phyloP scores from a whole-genome alignment of 2,113 vertebrate genomes.

The Zosterops lateralis region DNA sequence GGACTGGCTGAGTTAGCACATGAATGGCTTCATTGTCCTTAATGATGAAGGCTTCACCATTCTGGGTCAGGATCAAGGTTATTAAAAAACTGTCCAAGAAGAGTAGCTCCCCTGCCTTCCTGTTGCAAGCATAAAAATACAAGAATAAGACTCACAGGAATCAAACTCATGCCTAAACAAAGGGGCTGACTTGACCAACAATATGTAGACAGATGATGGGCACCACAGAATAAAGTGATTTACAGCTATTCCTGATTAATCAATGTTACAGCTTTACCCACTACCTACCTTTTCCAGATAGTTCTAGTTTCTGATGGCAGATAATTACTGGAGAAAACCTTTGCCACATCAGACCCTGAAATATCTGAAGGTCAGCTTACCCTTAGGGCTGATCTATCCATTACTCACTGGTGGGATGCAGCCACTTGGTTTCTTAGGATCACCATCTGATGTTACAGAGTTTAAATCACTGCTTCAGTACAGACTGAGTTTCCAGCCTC shows the following conservation, averaged over 20 bases:
- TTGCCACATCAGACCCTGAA: not conserved
- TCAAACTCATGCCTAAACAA: not conserved
- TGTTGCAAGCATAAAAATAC: not conserved
- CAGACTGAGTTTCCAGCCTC: not conserved
- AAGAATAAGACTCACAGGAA: not conserved
- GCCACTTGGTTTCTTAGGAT: not conserved
- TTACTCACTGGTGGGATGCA: not conserved
- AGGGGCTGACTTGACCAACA: not conserved
- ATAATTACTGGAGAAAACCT: not conserved
- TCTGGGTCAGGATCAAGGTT: not conserved
- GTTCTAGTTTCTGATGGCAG: not conserved
- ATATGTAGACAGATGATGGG: not conserved
- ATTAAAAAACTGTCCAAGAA: not conserved
- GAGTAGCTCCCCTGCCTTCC: not conserved
- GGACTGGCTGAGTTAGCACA: not conserved
- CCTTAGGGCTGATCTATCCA: not conserved
- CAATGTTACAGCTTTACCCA: not conserved
- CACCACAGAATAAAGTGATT: not conserved
- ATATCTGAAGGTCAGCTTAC: not conserved
- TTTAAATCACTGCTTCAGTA: not conserved
- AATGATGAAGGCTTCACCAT: not conserved
- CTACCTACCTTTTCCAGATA: not conserved
- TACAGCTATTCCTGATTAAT: not conserved
- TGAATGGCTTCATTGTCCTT: not conserved
- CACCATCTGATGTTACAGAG: not conserved